These are phyloP conservation scores for Triops cancriformis DNA, from an alignment of 1,140 invertebrate species.

Conservation along the genomic window DNA sequence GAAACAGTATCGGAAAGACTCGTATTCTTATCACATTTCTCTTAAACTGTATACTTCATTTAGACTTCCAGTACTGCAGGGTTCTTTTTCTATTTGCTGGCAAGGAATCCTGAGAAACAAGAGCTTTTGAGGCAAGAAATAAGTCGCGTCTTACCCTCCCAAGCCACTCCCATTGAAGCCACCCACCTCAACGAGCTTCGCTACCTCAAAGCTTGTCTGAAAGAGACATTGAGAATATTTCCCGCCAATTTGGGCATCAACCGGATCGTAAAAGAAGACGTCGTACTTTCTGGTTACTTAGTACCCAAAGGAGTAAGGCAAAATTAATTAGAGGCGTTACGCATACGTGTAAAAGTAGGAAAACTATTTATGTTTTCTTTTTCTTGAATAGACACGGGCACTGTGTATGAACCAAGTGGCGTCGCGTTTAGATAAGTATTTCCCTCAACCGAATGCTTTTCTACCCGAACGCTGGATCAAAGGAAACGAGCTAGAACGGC, in stretches of 20 bases:
- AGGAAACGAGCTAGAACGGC: constrained; percentile 34
- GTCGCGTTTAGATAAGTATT: constrained; percentile 43
- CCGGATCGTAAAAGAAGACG: constrained; percentile 34
- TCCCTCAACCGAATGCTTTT: constrained; percentile 44
- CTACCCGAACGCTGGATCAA: constrained; percentile 51
- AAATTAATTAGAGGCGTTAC: constrained; percentile 21
- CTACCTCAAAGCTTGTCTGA: constrained; percentile 56
- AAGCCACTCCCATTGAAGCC: constrained; percentile 38
- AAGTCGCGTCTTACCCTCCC: constrained; percentile 15
- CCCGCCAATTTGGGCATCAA: constrained; percentile 35
- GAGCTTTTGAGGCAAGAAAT: constrained; percentile 35
- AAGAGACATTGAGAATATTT: constrained; percentile 54
- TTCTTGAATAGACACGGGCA: constrained; percentile 41
- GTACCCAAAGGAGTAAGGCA: constrained; percentile 51
- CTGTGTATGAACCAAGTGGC: constrained; percentile 53
- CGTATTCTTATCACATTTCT: too few relatives aligned
- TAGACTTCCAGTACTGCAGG: constrained; percentile 48
- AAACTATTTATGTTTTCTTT: constrained; percentile 28
- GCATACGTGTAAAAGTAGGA: too few relatives aligned
- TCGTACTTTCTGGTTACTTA: constrained; percentile 36
- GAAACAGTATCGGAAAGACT: constrained; percentile 57
- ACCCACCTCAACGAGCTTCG: constrained; percentile 32
- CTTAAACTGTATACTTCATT: too few relatives aligned
- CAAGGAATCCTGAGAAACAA: constrained; percentile 47
- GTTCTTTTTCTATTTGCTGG: constrained; percentile 53